A percentile compares a stretch with the other conserved stretches of the same genome.
phyloP scores from a whole-genome alignment of 2,113 vertebrate genomes.

The Anoura caudifer region DNA sequence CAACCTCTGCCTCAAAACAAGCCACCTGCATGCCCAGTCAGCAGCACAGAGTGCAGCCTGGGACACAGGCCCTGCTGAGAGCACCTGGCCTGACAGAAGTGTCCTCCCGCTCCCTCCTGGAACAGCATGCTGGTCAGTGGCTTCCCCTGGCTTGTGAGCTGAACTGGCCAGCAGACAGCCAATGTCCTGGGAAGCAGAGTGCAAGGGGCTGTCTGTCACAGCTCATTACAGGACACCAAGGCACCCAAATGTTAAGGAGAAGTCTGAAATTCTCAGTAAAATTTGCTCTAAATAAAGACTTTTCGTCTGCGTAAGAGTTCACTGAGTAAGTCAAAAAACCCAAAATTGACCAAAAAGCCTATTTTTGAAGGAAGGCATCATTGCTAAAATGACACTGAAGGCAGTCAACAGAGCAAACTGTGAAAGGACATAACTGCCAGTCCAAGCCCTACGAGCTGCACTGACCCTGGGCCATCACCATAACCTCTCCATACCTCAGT shows the following conservation, averaged over 20 bases:
- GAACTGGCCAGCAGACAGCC: no score
- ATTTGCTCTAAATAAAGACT: neutral
- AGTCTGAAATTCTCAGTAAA: neutral
- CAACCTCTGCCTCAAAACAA: neutral
- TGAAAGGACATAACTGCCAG: accelerated
- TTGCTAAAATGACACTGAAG: no score
- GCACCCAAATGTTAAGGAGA: accelerated
- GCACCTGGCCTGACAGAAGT: neutral
- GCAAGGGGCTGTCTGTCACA: no score
- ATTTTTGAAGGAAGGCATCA: neutral
- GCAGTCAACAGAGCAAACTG: neutral
- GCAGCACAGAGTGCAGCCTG: neutral
- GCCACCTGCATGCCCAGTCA: neutral
- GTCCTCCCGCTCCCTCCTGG: no score
- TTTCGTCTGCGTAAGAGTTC: neutral
- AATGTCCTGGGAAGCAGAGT: neutral
- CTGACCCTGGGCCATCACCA: neutral
- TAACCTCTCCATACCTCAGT: neutral
- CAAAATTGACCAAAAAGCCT: neutral
- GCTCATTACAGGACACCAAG: neutral
- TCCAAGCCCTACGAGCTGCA: accelerated
- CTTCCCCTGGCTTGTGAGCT: neutral
- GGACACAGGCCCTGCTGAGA: neutral
- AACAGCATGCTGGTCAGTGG: neutral
- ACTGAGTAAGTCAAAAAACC: neutral